A percentile compares a stretch with the other conserved stretches of the same genome.
phyloP scores from a whole-genome alignment of 2,113 vertebrate species.

The Apteryx owenii region DNA sequence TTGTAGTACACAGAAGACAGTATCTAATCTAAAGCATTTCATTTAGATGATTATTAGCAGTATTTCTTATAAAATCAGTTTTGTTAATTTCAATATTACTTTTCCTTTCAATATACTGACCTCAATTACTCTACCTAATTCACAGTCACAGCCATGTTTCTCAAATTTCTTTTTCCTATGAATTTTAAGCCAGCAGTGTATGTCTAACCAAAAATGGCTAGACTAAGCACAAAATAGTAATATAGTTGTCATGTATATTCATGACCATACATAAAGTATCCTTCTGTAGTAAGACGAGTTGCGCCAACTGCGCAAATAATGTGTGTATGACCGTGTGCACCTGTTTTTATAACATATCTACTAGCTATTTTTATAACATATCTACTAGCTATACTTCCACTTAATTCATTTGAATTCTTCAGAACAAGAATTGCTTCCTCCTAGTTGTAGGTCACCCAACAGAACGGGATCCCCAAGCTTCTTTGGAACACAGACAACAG shows the following conservation, averaged over 20 bases:
- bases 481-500: not conserved
- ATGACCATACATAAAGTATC: not conserved
- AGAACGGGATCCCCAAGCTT: not conserved
- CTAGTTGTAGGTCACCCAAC: not conserved
- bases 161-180: not conserved
- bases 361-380: not conserved
- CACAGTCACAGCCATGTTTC: not conserved
- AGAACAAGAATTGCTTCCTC: not conserved
- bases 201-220: not conserved
- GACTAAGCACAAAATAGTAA: not conserved
- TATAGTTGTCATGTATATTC: not conserved
- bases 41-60: not conserved
- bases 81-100: not conserved
- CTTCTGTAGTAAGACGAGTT: not conserved
- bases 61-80: not conserved
- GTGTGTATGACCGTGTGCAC: not conserved
- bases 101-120: not conserved
- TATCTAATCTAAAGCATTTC: not conserved
- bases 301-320: accelerated
- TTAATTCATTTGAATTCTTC: not conserved
- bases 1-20: not conserved
- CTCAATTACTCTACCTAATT: not conserved
- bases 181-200: not conserved
- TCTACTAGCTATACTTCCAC: not conserved
- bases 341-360: not conserved